A percentile compares a stretch with the other conserved stretches of the same genome.
These are phyloP conservation scores for Baryphthengus martii DNA, from an alignment of 2,113 vertebrate species.

Conservation along the genomic window DNA sequence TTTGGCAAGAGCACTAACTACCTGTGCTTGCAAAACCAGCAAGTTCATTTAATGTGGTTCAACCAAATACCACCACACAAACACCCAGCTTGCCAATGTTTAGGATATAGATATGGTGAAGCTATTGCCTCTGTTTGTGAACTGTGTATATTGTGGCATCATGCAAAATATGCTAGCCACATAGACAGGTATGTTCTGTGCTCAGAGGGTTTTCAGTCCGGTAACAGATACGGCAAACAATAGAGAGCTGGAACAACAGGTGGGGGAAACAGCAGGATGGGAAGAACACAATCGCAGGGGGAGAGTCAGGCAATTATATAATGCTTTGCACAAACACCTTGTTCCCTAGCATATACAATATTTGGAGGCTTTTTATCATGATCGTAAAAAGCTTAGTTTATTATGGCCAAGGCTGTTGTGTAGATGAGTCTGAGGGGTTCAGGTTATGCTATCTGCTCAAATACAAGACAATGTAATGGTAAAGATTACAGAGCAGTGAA, in stretches of 20 bases:
- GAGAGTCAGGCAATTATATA: not conserved
- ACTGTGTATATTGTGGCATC: not conserved
- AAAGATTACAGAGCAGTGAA: not conserved
- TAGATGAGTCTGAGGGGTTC: not conserved
- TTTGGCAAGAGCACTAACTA: slow-evolving; percentile 6
- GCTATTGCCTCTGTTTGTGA: not conserved
- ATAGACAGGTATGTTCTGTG: not conserved
- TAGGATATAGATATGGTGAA: not conserved
- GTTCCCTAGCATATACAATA: not conserved
- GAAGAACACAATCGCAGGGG: not conserved
- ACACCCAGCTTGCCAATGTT: not conserved
- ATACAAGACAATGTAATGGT: not conserved
- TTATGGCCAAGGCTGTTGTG: not conserved
- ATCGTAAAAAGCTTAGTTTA: not conserved
- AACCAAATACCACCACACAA: not conserved
- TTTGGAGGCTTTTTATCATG: not conserved
- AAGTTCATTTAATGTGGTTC: not conserved
- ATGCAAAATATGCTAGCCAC: not conserved
- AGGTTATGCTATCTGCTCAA: not conserved
- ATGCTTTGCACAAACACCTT: not conserved
- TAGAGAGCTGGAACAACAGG: not conserved
- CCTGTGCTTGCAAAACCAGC: slow-evolving; percentile 21
- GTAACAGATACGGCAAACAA: not conserved
- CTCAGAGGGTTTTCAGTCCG: not conserved
- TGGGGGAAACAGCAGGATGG: not conserved